Conservation (phyloP, 2,113 vertebrate species). For the Bagarius yarrelli region DNA sequence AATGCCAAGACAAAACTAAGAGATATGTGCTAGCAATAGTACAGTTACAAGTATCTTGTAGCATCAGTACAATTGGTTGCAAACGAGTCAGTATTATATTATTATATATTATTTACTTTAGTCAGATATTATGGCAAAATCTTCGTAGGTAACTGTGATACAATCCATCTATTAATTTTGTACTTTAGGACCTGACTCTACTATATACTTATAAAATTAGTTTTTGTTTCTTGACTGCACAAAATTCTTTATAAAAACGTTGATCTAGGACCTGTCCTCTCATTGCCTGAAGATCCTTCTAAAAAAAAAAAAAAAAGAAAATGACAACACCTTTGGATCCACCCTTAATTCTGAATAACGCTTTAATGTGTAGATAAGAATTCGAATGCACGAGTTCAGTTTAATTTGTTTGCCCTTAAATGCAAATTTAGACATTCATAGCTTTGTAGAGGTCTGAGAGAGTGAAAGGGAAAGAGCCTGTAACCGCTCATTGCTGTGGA, state of each 20-base stretch:
- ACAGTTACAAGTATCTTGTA: too few species aligned
- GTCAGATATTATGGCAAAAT: not conserved
- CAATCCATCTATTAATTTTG: not conserved
- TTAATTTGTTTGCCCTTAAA: constrained; percentile 37
- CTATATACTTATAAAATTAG: not conserved
- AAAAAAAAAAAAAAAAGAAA: constrained; percentile 5
- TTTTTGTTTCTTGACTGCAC: not conserved
- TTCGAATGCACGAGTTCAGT: constrained; percentile 21
- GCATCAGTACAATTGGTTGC: too few species aligned
- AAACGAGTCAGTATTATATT: not conserved
- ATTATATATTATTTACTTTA: not conserved
- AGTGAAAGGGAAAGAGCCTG: constrained; percentile 33
- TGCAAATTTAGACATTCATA: constrained; percentile 39
- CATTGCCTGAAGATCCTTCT: not conserved
- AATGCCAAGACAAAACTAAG: too few species aligned
- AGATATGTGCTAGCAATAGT: too few species aligned
- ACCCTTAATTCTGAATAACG: constrained; percentile 2
- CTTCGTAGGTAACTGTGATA: not conserved
- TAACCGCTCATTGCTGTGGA: constrained; percentile 74
- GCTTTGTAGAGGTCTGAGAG: constrained; percentile 35
- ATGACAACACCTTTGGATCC: constrained; percentile 2
- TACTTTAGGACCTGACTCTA: not conserved
- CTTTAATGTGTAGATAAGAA: constrained; percentile 26
- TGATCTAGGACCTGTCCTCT: not conserved
- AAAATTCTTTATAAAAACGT: not conserved